phyloP scores from a whole-genome alignment of 2,113 vertebrate species.

The Illadopsis cleaveri region DNA sequence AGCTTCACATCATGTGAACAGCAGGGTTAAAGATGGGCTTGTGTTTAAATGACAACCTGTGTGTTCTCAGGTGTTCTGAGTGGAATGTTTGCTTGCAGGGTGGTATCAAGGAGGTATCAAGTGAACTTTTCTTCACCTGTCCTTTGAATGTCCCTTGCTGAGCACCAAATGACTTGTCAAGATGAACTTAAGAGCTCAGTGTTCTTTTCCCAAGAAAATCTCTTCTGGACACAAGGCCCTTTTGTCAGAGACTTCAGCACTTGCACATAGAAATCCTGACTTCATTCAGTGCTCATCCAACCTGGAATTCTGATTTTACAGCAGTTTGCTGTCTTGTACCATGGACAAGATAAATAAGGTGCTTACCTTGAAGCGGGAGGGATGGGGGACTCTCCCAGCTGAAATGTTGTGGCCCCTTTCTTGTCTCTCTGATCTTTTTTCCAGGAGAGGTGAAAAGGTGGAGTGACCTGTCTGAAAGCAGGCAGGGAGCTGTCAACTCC shows the following conservation, averaged over 20 bases:
- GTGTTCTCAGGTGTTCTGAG: neutral
- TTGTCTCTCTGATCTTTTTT: neutral
- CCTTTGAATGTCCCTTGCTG: neutral
- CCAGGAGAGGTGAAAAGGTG: neutral
- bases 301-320: neutral
- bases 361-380: neutral
- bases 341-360: neutral
- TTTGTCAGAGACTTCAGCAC: neutral
- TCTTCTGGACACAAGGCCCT: neutral
- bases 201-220: neutral
- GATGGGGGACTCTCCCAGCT: neutral
- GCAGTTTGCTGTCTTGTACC: neutral
- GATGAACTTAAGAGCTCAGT: neutral
- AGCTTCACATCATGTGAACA: neutral
- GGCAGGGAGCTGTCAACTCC: neutral
- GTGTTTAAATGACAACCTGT: neutral
- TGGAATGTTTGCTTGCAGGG: neutral
- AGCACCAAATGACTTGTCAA: neutral
- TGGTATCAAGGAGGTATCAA: neutral
- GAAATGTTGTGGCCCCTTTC: neutral
- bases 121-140: neutral
- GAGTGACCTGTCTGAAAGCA: neutral
- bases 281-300: neutral
- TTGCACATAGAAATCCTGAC: neutral
- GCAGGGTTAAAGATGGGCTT: neutral